Conservation (phyloP, 2,888 invertebrate genomes). For the Lasioglossum oenotherae region DNA sequence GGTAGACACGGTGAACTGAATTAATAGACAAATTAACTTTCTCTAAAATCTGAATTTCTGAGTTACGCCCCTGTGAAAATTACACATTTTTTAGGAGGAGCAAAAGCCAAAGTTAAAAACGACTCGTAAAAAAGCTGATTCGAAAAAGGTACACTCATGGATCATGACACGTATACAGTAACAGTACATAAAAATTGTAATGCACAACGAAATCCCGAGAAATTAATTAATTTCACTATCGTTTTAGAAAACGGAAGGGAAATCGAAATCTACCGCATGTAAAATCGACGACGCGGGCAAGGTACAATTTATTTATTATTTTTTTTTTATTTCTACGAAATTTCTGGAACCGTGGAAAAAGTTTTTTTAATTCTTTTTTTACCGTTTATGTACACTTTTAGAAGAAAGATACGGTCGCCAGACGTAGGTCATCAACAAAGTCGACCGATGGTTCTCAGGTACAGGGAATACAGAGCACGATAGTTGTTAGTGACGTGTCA, state of each 20-base stretch:
- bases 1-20: constrained; percentile 29
- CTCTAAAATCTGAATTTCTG: not conserved
- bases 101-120: constrained; percentile 50
- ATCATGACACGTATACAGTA: not conserved
- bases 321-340: not conserved
- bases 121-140: constrained; percentile 37
- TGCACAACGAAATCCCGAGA: not conserved
- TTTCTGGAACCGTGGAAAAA: not conserved
- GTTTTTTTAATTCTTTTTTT: constrained; percentile 15
- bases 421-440: constrained; percentile 64
- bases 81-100: constrained; percentile 60
- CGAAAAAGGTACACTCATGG: constrained; percentile 54
- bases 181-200: not conserved
- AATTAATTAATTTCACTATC: constrained; percentile 2
- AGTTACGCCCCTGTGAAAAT: not conserved
- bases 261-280: constrained; percentile 54
- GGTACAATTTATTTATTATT: constrained; percentile 42
- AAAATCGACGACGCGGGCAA: constrained; percentile 58
- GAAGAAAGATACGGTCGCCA: constrained; percentile 51
- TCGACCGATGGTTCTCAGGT: constrained; percentile 60
- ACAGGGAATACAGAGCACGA: constrained; percentile 46
- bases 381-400: constrained; percentile 52
- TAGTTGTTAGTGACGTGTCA: constrained; percentile 26
- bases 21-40: not conserved
- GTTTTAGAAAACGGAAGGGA: constrained; percentile 52